Base-by-base conservation (phyloP, 2,888 invertebrate species). In the Cheilosia variabilis region DNA sequence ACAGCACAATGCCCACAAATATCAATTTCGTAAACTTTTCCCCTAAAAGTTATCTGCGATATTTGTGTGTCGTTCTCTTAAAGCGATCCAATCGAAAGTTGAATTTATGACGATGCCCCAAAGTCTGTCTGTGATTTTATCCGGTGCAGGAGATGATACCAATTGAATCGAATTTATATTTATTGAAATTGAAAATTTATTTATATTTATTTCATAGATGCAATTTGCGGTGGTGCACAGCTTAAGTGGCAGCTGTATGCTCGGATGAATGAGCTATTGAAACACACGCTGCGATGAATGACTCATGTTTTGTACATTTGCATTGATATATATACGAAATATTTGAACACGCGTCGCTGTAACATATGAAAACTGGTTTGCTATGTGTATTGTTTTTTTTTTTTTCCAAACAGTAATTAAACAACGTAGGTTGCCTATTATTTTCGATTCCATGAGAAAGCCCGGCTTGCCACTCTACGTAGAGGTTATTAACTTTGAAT, bases 161-260 rank as follows among this genome's bases (percentile, higher is more conserved):
- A 62, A 47, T 62, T 31, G 62, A 27, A 47, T 47, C 4, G 31
- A 45, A 62, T 47, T 62, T 45, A 45, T 31, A 62, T 41, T 37
- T 58, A 58, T 58, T 41, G 58, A 58, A 58, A 58, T 58, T 37
- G 58, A n/a, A 58, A 60, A 60, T 37, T 37, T 37, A 60, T n/a
- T 41, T 31, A 58, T 15, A 19, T 24, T 27, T 27, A 24, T 60
- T 45, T 43, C 60, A 60, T 60, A 45, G 17, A 60, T 27, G 27
- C 43, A 60, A 60, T 60, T 27, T 17, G n/a, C 9, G 45, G 31
- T 62, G 19, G 45, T 62, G 31, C 62, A 62, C 62, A 62, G n/a
- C n/a, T 45, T 45, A 45, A 45, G 27, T 43, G 15, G 37, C 37
- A 37, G 13, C 13, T 37, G 37, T 4, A 37, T 37, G 13, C 37